These are phyloP conservation scores for Lagodon rhomboides DNA, from an alignment of 2,797 vertebrate species.

Conservation along the genomic window DNA sequence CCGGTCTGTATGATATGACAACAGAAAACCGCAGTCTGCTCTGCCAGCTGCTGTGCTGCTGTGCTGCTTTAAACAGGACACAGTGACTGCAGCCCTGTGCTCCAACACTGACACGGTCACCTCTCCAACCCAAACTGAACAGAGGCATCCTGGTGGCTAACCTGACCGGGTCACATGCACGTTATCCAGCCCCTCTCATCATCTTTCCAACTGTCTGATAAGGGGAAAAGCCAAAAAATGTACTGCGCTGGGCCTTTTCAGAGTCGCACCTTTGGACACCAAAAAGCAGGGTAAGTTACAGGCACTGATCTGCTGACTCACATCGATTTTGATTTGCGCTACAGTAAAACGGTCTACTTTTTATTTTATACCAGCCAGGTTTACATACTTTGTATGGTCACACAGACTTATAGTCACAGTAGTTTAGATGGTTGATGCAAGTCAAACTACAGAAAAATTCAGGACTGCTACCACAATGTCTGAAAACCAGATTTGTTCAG, in stretches of 20 bases:
- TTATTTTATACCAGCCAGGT: no score
- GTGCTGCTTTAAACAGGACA: slow-evolving; percentile 11
- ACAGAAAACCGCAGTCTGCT: slow-evolving; percentile 45
- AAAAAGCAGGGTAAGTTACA: neutral
- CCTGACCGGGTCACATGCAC: neutral
- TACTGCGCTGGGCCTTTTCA: neutral
- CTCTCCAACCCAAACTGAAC: slow-evolving; percentile 11
- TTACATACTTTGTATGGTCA: neutral
- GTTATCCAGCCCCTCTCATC: neutral
- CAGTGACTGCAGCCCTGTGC: neutral
- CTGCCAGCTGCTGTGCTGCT: slow-evolving; percentile 46
- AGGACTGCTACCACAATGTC: neutral
- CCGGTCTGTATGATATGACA: slow-evolving; percentile 48
- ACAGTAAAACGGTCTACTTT: no score
- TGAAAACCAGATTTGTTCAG: no score
- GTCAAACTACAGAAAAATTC: neutral
- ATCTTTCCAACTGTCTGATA: neutral
- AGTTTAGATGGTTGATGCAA: neutral
- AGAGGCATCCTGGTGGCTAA: neutral
- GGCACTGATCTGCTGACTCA: no score
- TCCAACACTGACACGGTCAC: slow-evolving; percentile 7
- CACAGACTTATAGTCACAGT: neutral
- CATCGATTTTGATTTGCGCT: no score
- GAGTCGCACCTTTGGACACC: neutral
- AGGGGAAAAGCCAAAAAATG: accelerated